Evolutionary conservation across 1,140 invertebrate species (phyloP).

Genomic region (Eupeodes corollae): DNA sequence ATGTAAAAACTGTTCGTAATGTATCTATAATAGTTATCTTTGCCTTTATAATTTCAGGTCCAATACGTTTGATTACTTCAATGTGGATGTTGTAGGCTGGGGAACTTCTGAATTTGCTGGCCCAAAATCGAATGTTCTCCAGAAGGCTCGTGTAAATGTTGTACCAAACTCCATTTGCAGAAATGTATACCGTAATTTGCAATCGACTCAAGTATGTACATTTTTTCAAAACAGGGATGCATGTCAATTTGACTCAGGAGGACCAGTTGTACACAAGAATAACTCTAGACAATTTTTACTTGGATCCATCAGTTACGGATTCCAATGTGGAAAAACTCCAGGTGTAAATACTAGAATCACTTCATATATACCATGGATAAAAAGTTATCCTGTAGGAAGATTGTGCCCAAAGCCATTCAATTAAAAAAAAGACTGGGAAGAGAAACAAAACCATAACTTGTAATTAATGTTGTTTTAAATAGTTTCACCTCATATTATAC

Average conservation of each 20-base stretch:
- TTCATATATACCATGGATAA: no score
- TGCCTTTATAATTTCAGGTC: no score
- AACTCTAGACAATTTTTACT: conserved; percentile 18
- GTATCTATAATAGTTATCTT: neutral
- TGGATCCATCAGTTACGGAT: conserved; percentile 49
- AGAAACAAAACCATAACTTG: no score
- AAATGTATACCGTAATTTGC: neutral
- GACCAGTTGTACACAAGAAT: neutral
- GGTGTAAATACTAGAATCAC: no score
- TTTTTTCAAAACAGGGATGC: neutral
- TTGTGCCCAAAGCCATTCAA: no score
- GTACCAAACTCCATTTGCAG: neutral
- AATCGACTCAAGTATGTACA: neutral
- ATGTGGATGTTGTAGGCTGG: neutral
- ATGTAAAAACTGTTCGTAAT: neutral
- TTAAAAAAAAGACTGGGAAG: no score
- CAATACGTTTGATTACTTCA: neutral
- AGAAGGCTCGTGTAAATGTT: neutral
- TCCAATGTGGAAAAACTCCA: conserved; percentile 38
- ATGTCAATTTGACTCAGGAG: conserved; percentile 3
- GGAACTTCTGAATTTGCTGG: neutral
- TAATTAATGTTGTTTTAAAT: no score
- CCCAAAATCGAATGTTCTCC: neutral
- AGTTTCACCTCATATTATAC: no score
- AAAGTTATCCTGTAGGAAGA: no score